phyloP scores from a whole-genome alignment of 2,113 vertebrate species.

The Xerus inauris region DNA sequence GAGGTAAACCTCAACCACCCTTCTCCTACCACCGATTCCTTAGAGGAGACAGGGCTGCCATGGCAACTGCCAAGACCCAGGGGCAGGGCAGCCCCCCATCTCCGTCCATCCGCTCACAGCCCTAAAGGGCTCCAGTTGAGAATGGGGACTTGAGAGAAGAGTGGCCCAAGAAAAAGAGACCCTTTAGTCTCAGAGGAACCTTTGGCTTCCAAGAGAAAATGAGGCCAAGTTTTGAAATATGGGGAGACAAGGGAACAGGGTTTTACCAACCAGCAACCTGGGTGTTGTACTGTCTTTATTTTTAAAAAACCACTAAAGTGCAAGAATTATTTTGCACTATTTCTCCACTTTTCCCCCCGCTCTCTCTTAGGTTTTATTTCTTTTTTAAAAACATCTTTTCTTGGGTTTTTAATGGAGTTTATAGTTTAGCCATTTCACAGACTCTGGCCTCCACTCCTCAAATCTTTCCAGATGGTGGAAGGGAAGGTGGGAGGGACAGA shows the following conservation, averaged over 20 bases:
- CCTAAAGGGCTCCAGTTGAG: background rate
- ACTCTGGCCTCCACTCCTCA: conserved; percentile 52
- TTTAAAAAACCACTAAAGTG: conserved; percentile 90
- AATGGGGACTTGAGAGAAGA: background rate
- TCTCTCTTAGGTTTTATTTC: conserved; percentile 54
- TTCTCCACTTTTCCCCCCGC: conserved; percentile 76
- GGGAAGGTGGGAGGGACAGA: background rate
- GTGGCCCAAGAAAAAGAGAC: background rate
- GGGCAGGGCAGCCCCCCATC: background rate
- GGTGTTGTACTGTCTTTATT: conserved; percentile 83
- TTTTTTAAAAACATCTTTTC: conserved; percentile 56
- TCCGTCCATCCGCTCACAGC: background rate
- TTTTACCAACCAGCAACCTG: conserved; percentile 36
- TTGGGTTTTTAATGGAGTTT: conserved; percentile 80
- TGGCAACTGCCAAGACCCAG: background rate
- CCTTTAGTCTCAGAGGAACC: background rate
- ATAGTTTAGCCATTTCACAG: conserved; percentile 68
- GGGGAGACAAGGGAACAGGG: background rate
- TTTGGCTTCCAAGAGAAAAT: background rate
- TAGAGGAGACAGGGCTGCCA: background rate
- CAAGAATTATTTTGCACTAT: conserved; percentile 87
- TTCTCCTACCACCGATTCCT: background rate
- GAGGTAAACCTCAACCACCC: background rate
- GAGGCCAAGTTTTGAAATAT: background rate
- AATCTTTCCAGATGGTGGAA: conserved; percentile 38